Evolutionary conservation across 2,888 invertebrate genomes (phyloP).

Genomic region (Drosophila pseudotakahashii): DNA sequence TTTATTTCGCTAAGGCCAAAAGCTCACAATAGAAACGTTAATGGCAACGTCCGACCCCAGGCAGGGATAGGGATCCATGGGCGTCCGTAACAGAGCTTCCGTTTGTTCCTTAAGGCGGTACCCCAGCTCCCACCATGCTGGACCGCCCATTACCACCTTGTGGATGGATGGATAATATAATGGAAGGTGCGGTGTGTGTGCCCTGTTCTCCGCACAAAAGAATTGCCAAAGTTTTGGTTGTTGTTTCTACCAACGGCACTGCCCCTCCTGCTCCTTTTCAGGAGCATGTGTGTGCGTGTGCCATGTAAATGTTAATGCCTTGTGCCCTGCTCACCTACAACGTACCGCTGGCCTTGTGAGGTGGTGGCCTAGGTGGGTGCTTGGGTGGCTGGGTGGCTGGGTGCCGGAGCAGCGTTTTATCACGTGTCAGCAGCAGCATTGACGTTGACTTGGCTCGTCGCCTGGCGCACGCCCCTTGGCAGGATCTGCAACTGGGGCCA

Average conservation of each 20-base stretch:
- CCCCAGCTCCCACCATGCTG: slow-evolving; percentile 37
- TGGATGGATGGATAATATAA: slow-evolving; percentile 23
- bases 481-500: slow-evolving; percentile 8
- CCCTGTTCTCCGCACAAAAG: slow-evolving; percentile 59
- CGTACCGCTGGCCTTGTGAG: slow-evolving; percentile 36
- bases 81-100: slow-evolving; percentile 75
- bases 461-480: slow-evolving; percentile 27
- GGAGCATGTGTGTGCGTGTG: slow-evolving; percentile 57
- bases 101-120: slow-evolving; percentile 69
- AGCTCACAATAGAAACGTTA: slow-evolving; percentile 80
- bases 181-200: slow-evolving; percentile 16
- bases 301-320: slow-evolving; percentile 77
- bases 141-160: slow-evolving; percentile 64
- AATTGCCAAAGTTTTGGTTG: slow-evolving; percentile 71
- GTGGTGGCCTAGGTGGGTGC: slow-evolving; percentile 15
- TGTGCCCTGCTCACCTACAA: slow-evolving; percentile 70
- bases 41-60: slow-evolving; percentile 61
- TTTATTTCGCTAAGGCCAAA: slow-evolving; percentile 77
- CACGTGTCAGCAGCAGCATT: slow-evolving; percentile 77
- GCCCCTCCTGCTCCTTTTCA: slow-evolving; percentile 19
- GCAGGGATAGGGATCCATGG: slow-evolving; percentile 48
- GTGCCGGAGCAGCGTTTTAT: slow-evolving; percentile 71
- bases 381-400: slow-evolving; percentile 31
- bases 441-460: slow-evolving; percentile 55
- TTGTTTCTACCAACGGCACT: slow-evolving; percentile 55